Conservation (phyloP, 2,113 vertebrate species). For the Silurus asotus region DNA sequence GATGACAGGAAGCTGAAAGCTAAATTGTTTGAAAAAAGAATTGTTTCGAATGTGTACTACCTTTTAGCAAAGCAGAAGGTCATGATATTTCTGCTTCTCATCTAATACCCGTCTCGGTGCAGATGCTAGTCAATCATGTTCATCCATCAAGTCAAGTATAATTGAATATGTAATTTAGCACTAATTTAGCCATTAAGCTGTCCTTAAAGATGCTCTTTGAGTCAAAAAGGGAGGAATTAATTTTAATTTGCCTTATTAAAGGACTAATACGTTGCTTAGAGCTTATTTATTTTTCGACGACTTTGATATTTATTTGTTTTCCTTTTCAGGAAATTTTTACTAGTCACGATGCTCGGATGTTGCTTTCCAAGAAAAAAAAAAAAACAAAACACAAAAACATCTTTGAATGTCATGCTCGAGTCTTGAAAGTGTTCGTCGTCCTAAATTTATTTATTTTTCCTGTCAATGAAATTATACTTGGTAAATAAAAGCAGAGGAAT, state of each 20-base stretch:
- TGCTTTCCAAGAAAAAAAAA: background rate
- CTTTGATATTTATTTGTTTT: background rate
- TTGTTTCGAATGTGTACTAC: background rate
- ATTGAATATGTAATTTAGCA: background rate
- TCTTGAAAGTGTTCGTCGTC: background rate
- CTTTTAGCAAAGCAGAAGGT: background rate
- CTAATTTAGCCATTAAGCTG: background rate
- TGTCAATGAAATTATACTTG: background rate
- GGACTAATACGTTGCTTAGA: background rate
- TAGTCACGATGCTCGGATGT: background rate
- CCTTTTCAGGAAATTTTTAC: background rate
- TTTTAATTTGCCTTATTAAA: slow-evolving; percentile 16
- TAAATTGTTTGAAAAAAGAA: background rate
- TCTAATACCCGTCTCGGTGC: background rate
- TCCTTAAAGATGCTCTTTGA: background rate
- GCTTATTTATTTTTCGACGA: background rate
- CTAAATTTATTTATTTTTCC: background rate
- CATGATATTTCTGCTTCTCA: background rate
- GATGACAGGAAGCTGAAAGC: background rate
- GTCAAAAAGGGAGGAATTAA: background rate
- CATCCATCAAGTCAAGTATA: slow-evolving; percentile 4
- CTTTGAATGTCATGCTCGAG: background rate
- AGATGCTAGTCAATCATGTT: background rate
- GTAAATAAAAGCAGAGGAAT: no score
- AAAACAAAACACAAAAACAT: no score